A percentile compares a stretch with the other conserved stretches of the same genome.
Conservation (phyloP, 2,888 invertebrate species). For the Papilio protenor region DNA sequence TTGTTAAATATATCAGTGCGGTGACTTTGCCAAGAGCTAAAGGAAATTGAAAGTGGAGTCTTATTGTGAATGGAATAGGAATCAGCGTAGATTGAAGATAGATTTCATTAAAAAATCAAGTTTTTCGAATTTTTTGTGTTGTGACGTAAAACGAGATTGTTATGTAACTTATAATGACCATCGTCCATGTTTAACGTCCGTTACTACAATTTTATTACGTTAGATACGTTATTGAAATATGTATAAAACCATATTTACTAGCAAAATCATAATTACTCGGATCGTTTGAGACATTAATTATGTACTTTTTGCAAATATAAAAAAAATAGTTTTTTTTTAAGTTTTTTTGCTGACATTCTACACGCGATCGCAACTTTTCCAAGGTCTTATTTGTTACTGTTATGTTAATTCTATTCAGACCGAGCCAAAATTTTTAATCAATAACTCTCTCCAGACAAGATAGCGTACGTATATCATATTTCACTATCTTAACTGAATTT, state of each 20-base stretch:
- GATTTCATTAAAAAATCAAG: not conserved
- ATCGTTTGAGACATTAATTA: not conserved
- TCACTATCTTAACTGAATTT: not conserved
- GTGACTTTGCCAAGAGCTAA: slow-evolving; percentile 38
- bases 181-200: not conserved
- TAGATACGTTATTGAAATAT: not conserved
- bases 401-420: slow-evolving; percentile 22
- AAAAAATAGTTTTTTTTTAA: not conserved
- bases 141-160: slow-evolving; percentile 30
- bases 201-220: not conserved
- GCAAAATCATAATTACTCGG: not conserved
- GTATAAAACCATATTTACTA: not conserved
- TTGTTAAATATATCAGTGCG: slow-evolving; percentile 39
- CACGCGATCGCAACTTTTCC: slow-evolving; percentile 10
- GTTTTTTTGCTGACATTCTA: not conserved
- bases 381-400: slow-evolving; percentile 1
- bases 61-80: slow-evolving; percentile 37
- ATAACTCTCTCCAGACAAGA: slow-evolving; percentile 19
- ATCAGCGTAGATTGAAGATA: not conserved
- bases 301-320: not conserved
- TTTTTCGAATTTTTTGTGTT: slow-evolving; percentile 12
- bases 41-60: slow-evolving; percentile 43
- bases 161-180: slow-evolving; percentile 21
- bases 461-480: not conserved
- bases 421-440: slow-evolving; percentile 31